A percentile compares a stretch with the other conserved stretches of the same genome.
Conservation (phyloP, 2,888 invertebrate genomes). For the Barypeithes pellucidus region DNA sequence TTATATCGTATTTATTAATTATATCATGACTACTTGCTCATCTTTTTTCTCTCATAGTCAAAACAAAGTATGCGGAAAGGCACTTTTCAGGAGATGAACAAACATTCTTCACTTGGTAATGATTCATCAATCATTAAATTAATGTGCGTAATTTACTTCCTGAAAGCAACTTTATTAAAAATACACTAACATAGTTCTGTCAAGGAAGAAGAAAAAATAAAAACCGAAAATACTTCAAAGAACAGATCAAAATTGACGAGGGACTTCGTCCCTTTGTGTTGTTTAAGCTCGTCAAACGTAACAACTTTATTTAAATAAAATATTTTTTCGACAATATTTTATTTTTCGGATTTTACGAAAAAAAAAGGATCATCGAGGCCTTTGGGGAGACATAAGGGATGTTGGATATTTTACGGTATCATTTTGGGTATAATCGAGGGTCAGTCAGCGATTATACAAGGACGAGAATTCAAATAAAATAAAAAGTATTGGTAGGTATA, state of each 20-base stretch:
- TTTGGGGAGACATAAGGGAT: constrained; percentile 2
- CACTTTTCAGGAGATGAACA: no score
- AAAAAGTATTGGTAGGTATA: background rate
- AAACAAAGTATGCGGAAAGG: no score
- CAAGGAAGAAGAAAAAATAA: background rate
- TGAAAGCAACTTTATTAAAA: no score
- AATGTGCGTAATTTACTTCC: no score
- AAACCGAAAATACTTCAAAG: constrained; percentile 2
- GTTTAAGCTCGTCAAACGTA: constrained; percentile 1
- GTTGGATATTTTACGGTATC: background rate
- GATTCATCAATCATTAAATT: no score
- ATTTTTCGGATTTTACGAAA: constrained; percentile 1
- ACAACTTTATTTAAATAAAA: constrained; percentile 21
- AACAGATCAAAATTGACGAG: background rate
- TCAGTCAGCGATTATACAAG: background rate
- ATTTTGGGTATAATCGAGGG: background rate
- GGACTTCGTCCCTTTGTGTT: constrained; percentile 14
- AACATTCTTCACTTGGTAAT: no score
- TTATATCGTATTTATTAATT: no score
- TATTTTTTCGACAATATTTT: constrained; percentile 9
- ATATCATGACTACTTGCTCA: no score
- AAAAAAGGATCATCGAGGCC: background rate
- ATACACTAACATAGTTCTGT: no score
- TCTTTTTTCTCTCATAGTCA: no score
- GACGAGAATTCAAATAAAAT: background rate